These are phyloP conservation scores for Meloe dianella DNA, from an alignment of 2,888 invertebrate species.

Conservation along the genomic window DNA sequence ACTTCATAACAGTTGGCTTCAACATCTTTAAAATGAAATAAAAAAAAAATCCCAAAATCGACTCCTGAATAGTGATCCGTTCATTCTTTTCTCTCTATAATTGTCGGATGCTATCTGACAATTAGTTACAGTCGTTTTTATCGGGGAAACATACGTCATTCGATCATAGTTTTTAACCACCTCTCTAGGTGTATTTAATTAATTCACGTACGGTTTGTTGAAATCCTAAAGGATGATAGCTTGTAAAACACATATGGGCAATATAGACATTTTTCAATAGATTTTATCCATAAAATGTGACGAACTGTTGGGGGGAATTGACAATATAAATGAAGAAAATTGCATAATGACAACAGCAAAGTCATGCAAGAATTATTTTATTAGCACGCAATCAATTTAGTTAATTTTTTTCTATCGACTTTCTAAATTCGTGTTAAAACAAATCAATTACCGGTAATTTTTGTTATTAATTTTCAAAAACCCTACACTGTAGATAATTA, in stretches of 20 bases:
- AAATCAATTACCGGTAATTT: not conserved
- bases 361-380: not conserved
- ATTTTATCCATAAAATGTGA: not conserved
- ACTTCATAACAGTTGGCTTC: conserved; percentile 13
- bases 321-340: not conserved
- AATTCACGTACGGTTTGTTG: not conserved
- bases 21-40: not conserved
- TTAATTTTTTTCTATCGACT: not conserved
- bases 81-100: not conserved
- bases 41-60: not conserved
- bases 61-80: not conserved
- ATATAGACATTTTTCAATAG: not conserved
- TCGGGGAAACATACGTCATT: not conserved
- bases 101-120: not conserved
- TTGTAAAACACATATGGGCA: not conserved
- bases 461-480: not conserved
- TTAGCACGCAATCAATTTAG: not conserved
- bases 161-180: not conserved
- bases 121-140: conserved; percentile 1
- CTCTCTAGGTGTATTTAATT: not conserved
- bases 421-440: conserved; percentile 1
- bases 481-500: not conserved
- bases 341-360: not conserved
- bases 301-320: not conserved
- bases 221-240: not conserved